A percentile compares a stretch with the other conserved stretches of the same genome.
Conservation (phyloP, 64 coral and sea anemone genomes). For the Stichodactyla helianthus region DNA sequence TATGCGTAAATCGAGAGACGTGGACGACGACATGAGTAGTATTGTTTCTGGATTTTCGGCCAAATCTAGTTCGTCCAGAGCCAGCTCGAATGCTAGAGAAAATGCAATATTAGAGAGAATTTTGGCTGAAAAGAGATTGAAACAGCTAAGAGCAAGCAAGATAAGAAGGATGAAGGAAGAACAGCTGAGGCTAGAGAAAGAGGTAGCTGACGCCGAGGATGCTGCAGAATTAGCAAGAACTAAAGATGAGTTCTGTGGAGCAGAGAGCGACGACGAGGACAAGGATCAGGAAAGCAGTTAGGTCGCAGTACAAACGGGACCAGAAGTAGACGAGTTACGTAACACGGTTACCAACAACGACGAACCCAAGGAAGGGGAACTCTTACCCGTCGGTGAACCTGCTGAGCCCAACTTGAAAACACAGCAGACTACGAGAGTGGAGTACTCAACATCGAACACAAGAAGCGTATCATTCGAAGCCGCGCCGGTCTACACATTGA, state of each 20-base stretch:
- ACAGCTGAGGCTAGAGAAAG: constrained; percentile 52
- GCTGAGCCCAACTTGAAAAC: too few relatives aligned
- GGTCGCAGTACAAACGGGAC: background rate
- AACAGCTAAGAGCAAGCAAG: background rate
- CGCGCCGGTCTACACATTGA: too few relatives aligned
- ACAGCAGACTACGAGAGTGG: too few relatives aligned
- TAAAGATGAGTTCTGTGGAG: constrained; percentile 41
- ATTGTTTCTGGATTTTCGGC: background rate
- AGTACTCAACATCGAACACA: too few relatives aligned
- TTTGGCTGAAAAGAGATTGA: constrained; percentile 61
- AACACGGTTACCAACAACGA: too few relatives aligned
- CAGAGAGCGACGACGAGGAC: background rate
- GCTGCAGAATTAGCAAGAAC: constrained; percentile 50
- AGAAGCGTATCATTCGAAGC: too few relatives aligned
- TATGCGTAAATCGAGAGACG: too few relatives aligned
- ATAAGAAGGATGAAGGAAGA: constrained; percentile 43
- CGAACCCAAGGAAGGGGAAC: too few relatives aligned
- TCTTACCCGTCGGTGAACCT: too few relatives aligned
- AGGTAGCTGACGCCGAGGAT: too few relatives aligned
- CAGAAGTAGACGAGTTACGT: too few relatives aligned
- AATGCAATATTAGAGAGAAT: constrained; percentile 31
- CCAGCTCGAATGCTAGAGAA: constrained; percentile 27
- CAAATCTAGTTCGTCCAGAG: constrained; percentile 40
- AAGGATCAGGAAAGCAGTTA: background rate
- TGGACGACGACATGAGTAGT: too few relatives aligned